Percentiles rank a stretch among this genome's conserved stretches.
These are phyloP conservation scores for Vireo griseus DNA, from an alignment of 2,797 vertebrate genomes.

Conservation along the genomic window DNA sequence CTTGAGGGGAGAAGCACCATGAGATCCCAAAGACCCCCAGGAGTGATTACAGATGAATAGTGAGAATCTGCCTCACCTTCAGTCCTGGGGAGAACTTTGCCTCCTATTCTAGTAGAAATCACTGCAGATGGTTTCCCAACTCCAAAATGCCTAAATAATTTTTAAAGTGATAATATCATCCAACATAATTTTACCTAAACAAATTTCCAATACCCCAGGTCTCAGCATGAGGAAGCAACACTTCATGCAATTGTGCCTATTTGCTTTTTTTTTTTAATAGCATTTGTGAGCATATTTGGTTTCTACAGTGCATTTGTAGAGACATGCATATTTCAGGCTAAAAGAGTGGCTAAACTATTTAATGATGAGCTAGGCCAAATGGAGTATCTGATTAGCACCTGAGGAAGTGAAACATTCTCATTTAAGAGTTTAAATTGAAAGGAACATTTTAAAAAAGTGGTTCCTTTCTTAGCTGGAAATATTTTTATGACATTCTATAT, in stretches of 20 bases:
- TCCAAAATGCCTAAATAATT: neutral
- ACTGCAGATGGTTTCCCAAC: neutral
- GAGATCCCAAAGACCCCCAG: accelerated
- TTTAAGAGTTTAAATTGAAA: neutral
- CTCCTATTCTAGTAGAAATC: neutral
- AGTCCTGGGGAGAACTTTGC: neutral
- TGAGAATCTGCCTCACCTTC: neutral
- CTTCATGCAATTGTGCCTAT: no score
- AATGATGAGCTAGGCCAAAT: neutral
- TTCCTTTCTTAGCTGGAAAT: neutral
- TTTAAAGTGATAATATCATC: neutral
- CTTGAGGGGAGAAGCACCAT: accelerated
- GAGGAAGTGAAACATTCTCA: neutral
- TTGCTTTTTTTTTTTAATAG: neutral
- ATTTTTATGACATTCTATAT: neutral
- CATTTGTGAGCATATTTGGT: neutral
- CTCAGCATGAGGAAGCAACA: neutral
- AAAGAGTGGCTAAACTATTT: neutral
- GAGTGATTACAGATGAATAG: neutral
- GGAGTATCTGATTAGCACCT: neutral
- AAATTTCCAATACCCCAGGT: neutral
- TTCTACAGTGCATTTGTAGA: neutral
- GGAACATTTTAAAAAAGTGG: accelerated
- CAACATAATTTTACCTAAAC: neutral
- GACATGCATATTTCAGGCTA: neutral